phyloP scores from a whole-genome alignment of 2,113 vertebrate species.

The Motacilla tschutschensis region DNA sequence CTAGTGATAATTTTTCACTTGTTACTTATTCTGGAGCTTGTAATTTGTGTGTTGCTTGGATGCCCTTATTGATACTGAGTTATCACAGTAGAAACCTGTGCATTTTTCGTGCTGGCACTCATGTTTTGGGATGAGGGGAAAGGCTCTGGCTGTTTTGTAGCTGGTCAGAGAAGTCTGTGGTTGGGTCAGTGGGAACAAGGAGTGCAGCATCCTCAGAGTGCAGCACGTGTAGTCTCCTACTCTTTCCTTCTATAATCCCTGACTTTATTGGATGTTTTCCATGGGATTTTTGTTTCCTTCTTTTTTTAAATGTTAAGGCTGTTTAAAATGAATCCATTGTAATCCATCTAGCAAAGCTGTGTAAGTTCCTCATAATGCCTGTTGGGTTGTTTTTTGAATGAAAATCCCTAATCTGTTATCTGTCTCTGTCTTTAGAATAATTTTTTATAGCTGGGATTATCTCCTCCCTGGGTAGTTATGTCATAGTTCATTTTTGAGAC shows the following conservation, averaged over 20 bases:
- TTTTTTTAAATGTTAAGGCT: neutral
- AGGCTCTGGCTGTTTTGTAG: neutral
- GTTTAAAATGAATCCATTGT: conserved; percentile 21
- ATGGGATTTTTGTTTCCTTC: neutral
- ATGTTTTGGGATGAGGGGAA: neutral
- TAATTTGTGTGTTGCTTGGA: conserved; percentile 2
- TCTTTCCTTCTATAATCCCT: neutral
- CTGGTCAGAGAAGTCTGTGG: neutral
- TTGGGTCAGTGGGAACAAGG: fast-evolving
- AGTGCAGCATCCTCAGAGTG: neutral
- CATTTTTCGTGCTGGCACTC: conserved; percentile 21
- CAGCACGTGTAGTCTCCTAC: neutral
- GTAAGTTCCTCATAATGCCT: neutral
- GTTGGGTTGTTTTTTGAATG: neutral
- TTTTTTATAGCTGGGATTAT: conserved; percentile 29
- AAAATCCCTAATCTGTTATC: conserved; percentile 40
- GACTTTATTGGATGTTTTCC: neutral
- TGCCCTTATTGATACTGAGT: neutral
- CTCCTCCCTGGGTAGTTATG: neutral
- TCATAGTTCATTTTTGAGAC: neutral
- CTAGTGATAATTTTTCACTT: neutral
- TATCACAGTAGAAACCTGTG: neutral
- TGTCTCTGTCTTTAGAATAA: neutral
- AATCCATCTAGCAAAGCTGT: conserved; percentile 18
- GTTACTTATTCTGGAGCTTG: neutral